Evolutionary conservation across 1,140 invertebrate genomes (phyloP).

Genomic region (Heterodera carotae): DNA sequence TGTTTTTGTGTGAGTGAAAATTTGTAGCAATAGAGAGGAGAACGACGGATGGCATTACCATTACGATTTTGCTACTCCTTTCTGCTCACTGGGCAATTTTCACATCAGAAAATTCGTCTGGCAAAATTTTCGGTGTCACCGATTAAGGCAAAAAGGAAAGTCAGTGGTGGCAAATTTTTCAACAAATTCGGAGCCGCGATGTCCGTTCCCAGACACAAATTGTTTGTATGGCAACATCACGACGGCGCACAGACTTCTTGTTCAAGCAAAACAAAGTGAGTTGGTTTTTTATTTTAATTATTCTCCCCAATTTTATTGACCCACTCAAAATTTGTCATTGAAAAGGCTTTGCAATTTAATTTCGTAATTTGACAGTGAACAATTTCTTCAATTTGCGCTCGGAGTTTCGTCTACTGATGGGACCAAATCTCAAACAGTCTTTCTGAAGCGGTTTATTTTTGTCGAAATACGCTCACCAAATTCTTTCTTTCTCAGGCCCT

Average conservation of each 20-base stretch:
- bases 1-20: not conserved
- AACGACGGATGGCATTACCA: not conserved
- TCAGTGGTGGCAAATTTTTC: not conserved
- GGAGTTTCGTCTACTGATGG: not conserved
- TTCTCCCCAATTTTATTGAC: too few species aligned
- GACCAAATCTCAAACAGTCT: slow-evolving; percentile 6
- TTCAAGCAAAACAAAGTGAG: not conserved
- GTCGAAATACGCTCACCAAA: not conserved
- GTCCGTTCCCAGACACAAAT: slow-evolving; percentile 18
- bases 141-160: not conserved
- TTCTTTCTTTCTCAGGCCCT: not conserved
- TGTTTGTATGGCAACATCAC: slow-evolving; percentile 25
- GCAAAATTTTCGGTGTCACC: not conserved
- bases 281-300: too few species aligned
- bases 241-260: slow-evolving; percentile 5
- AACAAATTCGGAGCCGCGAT: not conserved
- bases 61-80: not conserved
- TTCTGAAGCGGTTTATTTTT: slow-evolving; percentile 17
- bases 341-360: not conserved
- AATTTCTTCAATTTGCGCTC: slow-evolving; percentile 16
- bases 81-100: not conserved
- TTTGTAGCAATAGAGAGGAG: not conserved
- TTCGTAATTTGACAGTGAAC: not conserved
- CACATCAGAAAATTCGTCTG: not conserved
- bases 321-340: too few species aligned